Percentiles rank a stretch among this genome's conserved stretches.
Evolutionary conservation across 2,113 vertebrate species (phyloP).

Genomic region (Monopterus albus): DNA sequence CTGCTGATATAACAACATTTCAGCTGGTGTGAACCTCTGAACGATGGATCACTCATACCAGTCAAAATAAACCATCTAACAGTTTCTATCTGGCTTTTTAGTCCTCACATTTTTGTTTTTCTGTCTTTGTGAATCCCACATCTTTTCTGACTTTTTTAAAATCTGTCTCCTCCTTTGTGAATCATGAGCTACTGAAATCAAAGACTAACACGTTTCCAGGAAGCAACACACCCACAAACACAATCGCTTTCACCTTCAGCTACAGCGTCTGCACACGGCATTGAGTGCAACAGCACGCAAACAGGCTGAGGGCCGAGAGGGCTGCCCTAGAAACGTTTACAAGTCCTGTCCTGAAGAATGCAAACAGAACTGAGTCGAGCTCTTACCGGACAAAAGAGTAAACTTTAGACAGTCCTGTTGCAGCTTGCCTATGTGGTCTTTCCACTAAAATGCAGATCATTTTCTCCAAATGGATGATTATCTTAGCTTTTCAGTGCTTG

Average conservation of each 20-base stretch:
- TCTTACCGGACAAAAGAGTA: conserved; percentile 72
- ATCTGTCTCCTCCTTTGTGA: too few relatives aligned
- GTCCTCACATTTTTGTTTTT: background rate
- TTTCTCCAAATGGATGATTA: conserved; percentile 16
- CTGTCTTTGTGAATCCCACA: too few relatives aligned
- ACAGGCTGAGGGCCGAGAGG: conserved; percentile 14
- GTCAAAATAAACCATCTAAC: too few relatives aligned
- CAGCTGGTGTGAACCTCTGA: background rate
- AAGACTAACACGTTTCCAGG: conserved; percentile 6
- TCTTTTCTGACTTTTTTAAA: too few relatives aligned
- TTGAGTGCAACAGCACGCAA: conserved; percentile 12
- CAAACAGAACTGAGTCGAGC: conserved; percentile 56
- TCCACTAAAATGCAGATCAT: conserved; percentile 16
- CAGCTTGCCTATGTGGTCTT: conserved; percentile 63
- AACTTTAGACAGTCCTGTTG: conserved; percentile 72
- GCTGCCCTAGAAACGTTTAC: conserved; percentile 75
- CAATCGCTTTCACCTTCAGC: conserved; percentile 53
- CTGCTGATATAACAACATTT: background rate
- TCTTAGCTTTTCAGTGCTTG: conserved; percentile 1
- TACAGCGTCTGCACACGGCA: conserved; percentile 27
- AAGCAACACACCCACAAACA: conserved; percentile 30
- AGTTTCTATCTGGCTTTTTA: background rate
- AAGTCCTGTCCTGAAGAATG: conserved; percentile 74
- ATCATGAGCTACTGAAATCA: too few relatives aligned
- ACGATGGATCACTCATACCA: too few relatives aligned